These are phyloP conservation scores for Notoglanidium macrostoma DNA, from an alignment of 2,797 vertebrate species.

Conservation along the genomic window DNA sequence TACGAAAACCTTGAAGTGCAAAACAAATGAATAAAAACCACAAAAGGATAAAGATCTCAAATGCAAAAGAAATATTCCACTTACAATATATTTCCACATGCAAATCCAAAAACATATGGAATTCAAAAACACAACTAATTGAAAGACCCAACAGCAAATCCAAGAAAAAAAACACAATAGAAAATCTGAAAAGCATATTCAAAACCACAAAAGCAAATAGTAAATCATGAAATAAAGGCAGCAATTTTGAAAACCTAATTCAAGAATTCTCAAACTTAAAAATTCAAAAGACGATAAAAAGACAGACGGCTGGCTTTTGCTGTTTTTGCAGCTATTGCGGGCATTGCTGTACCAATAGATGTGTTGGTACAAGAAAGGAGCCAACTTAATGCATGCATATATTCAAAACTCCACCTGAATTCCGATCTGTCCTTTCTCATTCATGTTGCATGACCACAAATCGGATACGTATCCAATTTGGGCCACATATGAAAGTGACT, in stretches of 20 bases:
- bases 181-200: background rate
- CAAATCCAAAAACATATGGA: background rate
- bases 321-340: too few relatives aligned
- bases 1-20: slow-evolving; percentile 21
- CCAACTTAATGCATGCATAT: too few relatives aligned
- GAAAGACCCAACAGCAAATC: background rate
- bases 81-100: background rate
- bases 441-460: too few relatives aligned
- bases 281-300: too few relatives aligned
- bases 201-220: background rate
- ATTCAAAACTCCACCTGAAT: too few relatives aligned
- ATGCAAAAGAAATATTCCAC: background rate
- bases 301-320: too few relatives aligned
- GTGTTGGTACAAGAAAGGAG: too few relatives aligned
- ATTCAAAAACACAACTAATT: background rate
- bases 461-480: too few relatives aligned
- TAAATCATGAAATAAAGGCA: background rate
- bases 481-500: too few relatives aligned
- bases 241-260: background rate
- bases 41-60: background rate
- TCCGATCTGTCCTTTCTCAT: too few relatives aligned
- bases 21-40: slow-evolving; percentile 1
- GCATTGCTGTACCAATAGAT: too few relatives aligned
- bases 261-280: background rate
- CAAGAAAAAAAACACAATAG: background rate